Evolutionary conservation across 2,888 invertebrate genomes (phyloP), one percentile per base, ranked within the genome.

Genomic region (Leucophora obtusa): DNA sequence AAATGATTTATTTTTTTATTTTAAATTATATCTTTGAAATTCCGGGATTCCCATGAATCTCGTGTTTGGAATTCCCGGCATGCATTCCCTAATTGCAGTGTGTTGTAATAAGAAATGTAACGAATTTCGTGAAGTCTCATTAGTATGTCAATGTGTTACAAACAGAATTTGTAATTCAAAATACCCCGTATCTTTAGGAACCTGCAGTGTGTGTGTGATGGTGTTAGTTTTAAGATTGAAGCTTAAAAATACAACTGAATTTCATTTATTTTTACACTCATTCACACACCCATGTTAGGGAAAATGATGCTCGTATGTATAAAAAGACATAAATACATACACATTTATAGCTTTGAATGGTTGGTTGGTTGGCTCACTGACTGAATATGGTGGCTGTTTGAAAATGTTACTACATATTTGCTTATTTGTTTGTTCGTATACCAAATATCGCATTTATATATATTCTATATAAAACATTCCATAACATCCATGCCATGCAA

Each of bases 131-230:
- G 4, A n/a, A 47, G n/a, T 77, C 70, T 71, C 76, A 77, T 77
- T 77, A 77, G 76, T 59, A 53, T 59, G 21, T 60, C 70, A 60
- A 71, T 65, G 35, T 65, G 28, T 54, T 43, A 71, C 59, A 77
- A 77, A 77, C 53, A 35, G 65, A 77, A 65, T 77, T 60, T 59
- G 1, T 59, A 77, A 70, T 70, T 58, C 3, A 62, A 68, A 69
- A 62, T 68, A 50, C 11, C 56, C 59, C 17, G 38, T 28, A 18
- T 11, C 21, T 47, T 38, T 38, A 6, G 1, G 6, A 28, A 28
- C 28, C 2, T 3, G 11, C 0, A 10, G 5, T 47, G 43, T 4
- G n/a, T 47, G 43, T 4, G n/a, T n/a, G 43, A 38, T 1, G 11
- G 38, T 51, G 51, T 28, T 1, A 24, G 7, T 28, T 28, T 28